Percentiles rank a stretch among this genome's conserved stretches.
Conservation (phyloP, 2,888 invertebrate genomes). For the Callyntrura guangdongensis region DNA sequence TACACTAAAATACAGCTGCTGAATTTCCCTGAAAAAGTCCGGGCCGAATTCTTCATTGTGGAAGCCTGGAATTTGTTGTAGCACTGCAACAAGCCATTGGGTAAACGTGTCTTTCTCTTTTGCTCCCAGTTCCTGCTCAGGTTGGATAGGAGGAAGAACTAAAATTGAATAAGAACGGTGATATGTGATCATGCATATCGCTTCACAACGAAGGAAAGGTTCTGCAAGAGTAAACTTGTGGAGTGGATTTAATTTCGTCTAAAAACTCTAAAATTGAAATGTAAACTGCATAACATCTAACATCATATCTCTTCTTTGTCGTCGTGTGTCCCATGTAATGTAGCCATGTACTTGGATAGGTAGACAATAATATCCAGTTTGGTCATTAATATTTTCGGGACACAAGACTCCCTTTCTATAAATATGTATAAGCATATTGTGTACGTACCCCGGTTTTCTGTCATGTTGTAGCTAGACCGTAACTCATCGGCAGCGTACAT, state of each 20-base stretch:
- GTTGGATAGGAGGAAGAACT: constrained; percentile 15
- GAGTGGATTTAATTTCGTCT: constrained; percentile 45
- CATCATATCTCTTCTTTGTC: not conserved
- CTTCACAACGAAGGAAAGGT: constrained; percentile 32
- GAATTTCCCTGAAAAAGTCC: constrained; percentile 57
- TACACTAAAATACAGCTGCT: constrained; percentile 66
- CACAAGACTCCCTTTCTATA: not conserved
- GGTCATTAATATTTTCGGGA: no score
- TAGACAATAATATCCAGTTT: not conserved
- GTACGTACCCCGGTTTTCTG: constrained; percentile 41
- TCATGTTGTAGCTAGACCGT: constrained; percentile 27
- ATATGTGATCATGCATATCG: constrained; percentile 33
- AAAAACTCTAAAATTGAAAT: constrained; percentile 28
- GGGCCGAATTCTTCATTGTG: not conserved
- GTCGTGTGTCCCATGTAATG: not conserved
- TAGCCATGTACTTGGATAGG: not conserved
- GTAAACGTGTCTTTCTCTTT: constrained; percentile 50
- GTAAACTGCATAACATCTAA: not conserved
- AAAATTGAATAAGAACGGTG: constrained; percentile 45
- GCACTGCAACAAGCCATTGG: constrained; percentile 47
- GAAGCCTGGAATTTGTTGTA: constrained; percentile 54
- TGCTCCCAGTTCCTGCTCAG: constrained; percentile 43
- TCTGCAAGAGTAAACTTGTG: constrained; percentile 21
- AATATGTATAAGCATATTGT: not conserved
- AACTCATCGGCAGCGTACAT: constrained; percentile 59